Evolutionary conservation across 2,113 vertebrate species (phyloP).

Genomic region (Charadrius vociferus): DNA sequence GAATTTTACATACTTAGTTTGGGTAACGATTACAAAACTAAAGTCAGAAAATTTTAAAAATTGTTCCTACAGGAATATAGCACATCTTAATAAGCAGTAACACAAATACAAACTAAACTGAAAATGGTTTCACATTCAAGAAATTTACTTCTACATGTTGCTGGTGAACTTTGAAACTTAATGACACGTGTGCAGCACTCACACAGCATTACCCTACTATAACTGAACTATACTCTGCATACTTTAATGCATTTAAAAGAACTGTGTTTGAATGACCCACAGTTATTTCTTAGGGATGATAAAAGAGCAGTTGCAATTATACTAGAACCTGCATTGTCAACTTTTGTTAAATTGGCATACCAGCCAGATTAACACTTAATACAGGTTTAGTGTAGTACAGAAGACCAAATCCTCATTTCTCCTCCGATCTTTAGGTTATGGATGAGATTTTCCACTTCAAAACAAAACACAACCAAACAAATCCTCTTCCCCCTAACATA

Average conservation of each 20-base stretch:
- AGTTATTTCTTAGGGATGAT: neutral
- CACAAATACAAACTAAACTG: neutral
- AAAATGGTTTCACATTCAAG: neutral
- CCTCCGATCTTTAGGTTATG: neutral
- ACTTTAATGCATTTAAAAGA: neutral
- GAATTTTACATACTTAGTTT: neutral
- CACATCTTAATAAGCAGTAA: neutral
- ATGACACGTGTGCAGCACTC: neutral
- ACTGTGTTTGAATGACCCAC: neutral
- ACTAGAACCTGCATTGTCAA: neutral
- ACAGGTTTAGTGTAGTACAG: neutral
- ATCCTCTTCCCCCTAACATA: neutral
- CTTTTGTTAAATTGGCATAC: neutral
- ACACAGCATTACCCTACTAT: neutral
- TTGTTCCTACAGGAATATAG: neutral
- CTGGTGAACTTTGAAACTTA: neutral
- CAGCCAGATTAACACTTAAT: neutral
- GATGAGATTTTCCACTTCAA: neutral
- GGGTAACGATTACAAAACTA: neutral
- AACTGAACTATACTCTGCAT: neutral
- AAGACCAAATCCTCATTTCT: neutral
- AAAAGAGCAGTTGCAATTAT: neutral
- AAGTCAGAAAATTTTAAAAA: neutral
- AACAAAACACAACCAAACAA: neutral
- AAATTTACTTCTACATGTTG: neutral